Evolutionary conservation across 2,888 invertebrate genomes (phyloP).

Genomic region (Pachymerium ferrugineum): DNA sequence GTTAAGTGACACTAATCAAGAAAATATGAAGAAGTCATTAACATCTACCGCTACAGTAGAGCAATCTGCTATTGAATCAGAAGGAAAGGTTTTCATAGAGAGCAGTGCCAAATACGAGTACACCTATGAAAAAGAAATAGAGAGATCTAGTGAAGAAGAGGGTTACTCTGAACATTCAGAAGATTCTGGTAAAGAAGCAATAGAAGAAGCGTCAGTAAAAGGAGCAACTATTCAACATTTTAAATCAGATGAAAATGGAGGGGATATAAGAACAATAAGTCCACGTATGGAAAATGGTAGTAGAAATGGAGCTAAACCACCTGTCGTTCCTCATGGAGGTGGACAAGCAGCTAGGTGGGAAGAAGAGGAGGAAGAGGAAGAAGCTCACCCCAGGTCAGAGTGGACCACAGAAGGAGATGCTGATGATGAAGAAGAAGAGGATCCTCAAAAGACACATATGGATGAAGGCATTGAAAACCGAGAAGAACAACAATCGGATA

Average conservation of each 20-base stretch:
- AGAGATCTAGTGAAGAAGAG: background rate
- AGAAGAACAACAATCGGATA: background rate
- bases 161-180: background rate
- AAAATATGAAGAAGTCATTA: background rate
- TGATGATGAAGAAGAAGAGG: background rate
- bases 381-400: background rate
- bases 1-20: conserved; percentile 1
- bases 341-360: conserved; percentile 27
- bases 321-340: conserved; percentile 19
- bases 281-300: conserved; percentile 22
- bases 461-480: conserved; percentile 18
- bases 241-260: background rate
- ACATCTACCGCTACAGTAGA: background rate
- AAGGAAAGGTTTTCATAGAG: background rate
- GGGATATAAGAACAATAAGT: background rate
- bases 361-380: background rate
- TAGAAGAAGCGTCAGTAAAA: background rate
- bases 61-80: background rate
- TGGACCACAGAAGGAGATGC: conserved; percentile 14
- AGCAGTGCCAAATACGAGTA: background rate
- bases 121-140: background rate
- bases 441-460: background rate
- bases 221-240: background rate
- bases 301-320: conserved; percentile 28
- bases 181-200: background rate